These are phyloP conservation scores for Danio aesculapii DNA, from an alignment of 2,797 vertebrate species.

Conservation along the genomic window DNA sequence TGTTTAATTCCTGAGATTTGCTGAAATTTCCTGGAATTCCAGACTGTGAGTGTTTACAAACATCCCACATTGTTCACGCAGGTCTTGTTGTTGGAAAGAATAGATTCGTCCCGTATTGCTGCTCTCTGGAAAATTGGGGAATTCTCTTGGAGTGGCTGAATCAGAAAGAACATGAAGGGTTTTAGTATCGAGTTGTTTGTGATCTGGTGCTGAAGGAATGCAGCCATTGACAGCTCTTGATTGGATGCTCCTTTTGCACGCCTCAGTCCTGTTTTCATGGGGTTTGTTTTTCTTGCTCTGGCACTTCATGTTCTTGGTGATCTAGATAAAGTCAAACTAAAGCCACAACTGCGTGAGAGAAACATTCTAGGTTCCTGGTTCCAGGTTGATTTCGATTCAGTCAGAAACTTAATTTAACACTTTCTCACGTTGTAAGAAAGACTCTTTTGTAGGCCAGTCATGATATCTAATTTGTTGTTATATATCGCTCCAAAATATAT, in stretches of 20 bases:
- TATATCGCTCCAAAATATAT: too few relatives aligned
- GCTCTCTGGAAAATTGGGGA: neutral
- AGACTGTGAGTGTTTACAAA: slow-evolving; percentile 8
- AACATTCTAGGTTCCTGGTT: neutral
- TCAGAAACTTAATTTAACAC: too few relatives aligned
- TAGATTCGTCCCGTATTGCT: neutral
- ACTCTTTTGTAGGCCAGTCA: too few relatives aligned
- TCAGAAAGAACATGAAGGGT: neutral
- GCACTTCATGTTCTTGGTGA: neutral
- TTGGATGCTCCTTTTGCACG: slow-evolving; percentile 38
- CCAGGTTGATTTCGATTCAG: too few relatives aligned
- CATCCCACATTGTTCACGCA: neutral
- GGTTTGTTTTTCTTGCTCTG: slow-evolving; percentile 40
- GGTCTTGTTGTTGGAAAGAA: neutral
- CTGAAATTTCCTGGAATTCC: slow-evolving; percentile 14
- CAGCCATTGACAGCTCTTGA: slow-evolving; percentile 5
- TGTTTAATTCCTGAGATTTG: neutral
- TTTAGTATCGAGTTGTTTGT: slow-evolving; percentile 4
- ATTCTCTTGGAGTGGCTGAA: neutral
- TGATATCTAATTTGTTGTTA: too few relatives aligned
- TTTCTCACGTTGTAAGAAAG: too few relatives aligned
- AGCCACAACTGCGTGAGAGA: slow-evolving; percentile 13
- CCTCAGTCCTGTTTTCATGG: slow-evolving; percentile 31
- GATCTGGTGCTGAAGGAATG: slow-evolving; percentile 12
- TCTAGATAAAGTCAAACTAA: slow-evolving; percentile 18